Conservation (phyloP, 2,113 vertebrate species). For the Charadrius vociferus region DNA sequence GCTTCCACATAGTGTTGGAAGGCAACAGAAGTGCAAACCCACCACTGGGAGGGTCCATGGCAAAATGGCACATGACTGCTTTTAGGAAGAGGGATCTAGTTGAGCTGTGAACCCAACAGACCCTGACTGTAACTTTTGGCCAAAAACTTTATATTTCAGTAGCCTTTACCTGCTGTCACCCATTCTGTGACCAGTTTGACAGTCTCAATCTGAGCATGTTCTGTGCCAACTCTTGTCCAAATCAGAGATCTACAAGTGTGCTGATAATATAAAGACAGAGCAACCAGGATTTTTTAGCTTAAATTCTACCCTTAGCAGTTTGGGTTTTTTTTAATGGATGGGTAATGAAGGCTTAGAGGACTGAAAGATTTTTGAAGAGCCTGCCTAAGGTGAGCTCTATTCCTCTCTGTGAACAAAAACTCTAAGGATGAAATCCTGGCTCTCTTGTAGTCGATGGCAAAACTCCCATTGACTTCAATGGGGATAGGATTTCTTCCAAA, state of each 20-base stretch:
- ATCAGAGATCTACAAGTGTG: not conserved
- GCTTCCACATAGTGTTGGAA: not conserved
- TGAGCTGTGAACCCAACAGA: not conserved
- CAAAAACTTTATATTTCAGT: not conserved
- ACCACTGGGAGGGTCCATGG: not conserved
- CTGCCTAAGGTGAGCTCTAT: not conserved
- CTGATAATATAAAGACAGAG: not conserved
- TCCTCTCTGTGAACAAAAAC: not conserved
- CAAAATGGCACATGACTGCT: not conserved
- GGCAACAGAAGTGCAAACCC: not conserved
- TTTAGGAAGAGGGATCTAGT: not conserved
- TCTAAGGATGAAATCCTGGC: slow-evolving; percentile 9
- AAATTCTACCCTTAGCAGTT: not conserved
- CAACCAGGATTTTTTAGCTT: not conserved
- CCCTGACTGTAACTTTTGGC: not conserved
- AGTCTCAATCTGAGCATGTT: not conserved
- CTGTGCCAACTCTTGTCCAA: not conserved
- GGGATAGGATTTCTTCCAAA: slow-evolving; percentile 61
- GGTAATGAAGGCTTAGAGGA: not conserved
- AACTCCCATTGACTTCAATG: slow-evolving; percentile 54
- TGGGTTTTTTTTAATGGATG: not conserved
- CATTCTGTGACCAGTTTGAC: not conserved
- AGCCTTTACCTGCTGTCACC: not conserved
- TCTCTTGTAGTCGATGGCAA: slow-evolving; percentile 18
- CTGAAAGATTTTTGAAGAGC: not conserved